phyloP scores from a whole-genome alignment of 2,113 vertebrate genomes.

The Gymnorhina tibicen region DNA sequence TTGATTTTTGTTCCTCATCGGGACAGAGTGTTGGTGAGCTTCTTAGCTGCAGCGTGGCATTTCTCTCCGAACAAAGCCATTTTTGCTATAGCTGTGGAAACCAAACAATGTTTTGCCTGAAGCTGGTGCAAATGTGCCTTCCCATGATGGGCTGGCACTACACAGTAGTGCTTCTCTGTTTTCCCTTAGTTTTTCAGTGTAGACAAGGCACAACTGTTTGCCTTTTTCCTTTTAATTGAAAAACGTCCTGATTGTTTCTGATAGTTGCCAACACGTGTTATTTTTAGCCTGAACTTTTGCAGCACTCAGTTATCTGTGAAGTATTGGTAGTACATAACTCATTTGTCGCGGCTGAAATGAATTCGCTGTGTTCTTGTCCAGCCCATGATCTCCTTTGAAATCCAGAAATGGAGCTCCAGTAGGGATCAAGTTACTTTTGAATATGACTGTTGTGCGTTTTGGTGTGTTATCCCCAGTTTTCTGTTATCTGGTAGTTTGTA shows the following conservation, averaged over 20 bases:
- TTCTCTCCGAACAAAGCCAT: neutral
- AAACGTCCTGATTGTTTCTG: neutral
- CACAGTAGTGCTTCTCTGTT: neutral
- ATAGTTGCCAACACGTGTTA: neutral
- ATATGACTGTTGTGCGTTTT: neutral
- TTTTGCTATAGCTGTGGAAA: neutral
- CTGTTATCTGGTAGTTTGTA: neutral
- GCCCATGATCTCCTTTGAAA: neutral
- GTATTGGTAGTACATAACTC: neutral
- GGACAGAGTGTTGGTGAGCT: neutral
- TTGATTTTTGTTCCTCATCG: neutral
- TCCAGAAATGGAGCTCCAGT: neutral
- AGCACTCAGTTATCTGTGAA: neutral
- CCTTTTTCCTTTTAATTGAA: neutral
- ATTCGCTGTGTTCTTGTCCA: neutral
- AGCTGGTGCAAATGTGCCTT: neutral
- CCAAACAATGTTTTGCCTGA: neutral
- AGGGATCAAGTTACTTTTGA: neutral
- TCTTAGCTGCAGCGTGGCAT: neutral
- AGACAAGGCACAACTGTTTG: neutral
- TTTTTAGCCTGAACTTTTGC: constrained; percentile 13
- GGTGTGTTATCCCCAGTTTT: neutral
- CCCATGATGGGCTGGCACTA: neutral
- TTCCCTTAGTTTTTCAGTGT: neutral
- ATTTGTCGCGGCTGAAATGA: neutral